phyloP scores from a whole-genome alignment of 2,113 vertebrate species.

The Plestiodon gilberti region DNA sequence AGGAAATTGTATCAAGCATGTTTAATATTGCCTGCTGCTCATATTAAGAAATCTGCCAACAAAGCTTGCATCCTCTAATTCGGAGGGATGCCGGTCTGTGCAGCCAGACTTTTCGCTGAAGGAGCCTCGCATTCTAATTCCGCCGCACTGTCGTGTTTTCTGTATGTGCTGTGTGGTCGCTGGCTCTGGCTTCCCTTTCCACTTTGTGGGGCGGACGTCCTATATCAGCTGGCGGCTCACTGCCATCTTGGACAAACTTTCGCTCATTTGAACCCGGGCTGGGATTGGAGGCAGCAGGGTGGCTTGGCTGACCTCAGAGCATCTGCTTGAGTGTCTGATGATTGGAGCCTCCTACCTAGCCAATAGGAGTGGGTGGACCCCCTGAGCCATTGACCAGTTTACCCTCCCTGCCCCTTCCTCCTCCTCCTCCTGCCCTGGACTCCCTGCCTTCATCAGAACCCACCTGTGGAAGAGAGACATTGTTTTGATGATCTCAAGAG shows the following conservation, averaged over 20 bases:
- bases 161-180: too few species aligned
- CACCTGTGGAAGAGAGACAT: neutral
- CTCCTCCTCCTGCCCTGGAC: neutral
- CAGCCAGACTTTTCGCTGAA: constrained; percentile 69
- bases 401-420: neutral
- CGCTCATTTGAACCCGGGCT: constrained; percentile 24
- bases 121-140: constrained; percentile 68
- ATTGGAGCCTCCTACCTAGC: neutral
- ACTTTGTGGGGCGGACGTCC: constrained; percentile 32
- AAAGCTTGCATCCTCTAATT: neutral
- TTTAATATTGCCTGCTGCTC: neutral
- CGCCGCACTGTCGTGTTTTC: too few species aligned
- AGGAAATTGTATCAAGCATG: neutral
- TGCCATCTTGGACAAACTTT: constrained; percentile 59
- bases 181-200: too few species aligned
- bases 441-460: neutral
- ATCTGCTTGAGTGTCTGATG: neutral
- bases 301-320: constrained; percentile 2
- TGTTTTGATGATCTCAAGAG: too few species aligned
- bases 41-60: neutral
- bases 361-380: neutral
- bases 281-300: constrained; percentile 35
- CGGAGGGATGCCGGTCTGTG: constrained; percentile 45
- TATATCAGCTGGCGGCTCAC: constrained; percentile 40
- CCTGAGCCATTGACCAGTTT: rapidly evolving